phyloP scores from a whole-genome alignment of 1,140 invertebrate species.

The Ericerus pela region DNA sequence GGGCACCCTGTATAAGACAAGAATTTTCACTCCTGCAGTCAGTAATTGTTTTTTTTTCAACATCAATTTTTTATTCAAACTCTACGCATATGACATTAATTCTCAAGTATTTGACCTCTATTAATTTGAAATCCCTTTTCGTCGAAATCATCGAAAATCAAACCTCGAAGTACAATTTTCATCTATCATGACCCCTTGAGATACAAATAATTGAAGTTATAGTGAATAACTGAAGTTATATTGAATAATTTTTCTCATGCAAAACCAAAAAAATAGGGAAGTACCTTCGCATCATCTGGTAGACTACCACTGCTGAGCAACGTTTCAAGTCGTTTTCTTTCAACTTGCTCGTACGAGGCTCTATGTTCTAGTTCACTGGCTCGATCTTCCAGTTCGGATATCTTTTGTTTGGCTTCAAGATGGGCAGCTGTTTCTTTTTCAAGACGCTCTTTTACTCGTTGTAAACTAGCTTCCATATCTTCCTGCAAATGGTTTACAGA shows the following conservation, averaged over 20 bases:
- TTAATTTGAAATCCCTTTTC: too few species aligned
- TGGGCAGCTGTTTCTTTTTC: slow-evolving; percentile 78
- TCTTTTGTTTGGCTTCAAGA: slow-evolving; percentile 68
- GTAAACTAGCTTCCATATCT: slow-evolving; percentile 69
- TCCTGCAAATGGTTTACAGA: slow-evolving; percentile 38
- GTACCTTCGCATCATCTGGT: slow-evolving; percentile 82
- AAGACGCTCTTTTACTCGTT: slow-evolving; percentile 70
- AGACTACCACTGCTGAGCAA: slow-evolving; percentile 74
- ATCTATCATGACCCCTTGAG: too few species aligned
- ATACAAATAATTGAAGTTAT: not conserved
- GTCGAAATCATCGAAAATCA: not conserved
- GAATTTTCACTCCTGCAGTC: too few species aligned
- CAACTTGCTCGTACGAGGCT: slow-evolving; percentile 64
- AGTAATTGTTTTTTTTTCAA: too few species aligned
- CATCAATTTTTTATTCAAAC: too few species aligned
- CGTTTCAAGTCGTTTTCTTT: slow-evolving; percentile 64
- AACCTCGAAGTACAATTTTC: not conserved
- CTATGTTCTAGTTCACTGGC: slow-evolving; percentile 55
- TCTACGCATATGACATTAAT: too few species aligned
- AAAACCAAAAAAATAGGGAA: not conserved
- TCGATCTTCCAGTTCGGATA: slow-evolving; percentile 56
- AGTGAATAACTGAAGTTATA: slow-evolving; percentile 6
- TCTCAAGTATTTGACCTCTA: too few species aligned
- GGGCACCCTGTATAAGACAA: too few species aligned
- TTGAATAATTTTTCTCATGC: slow-evolving; percentile 13